Evolutionary conservation across 2,113 vertebrate genomes (phyloP).

Genomic region (Clarias macrocephalus): DNA sequence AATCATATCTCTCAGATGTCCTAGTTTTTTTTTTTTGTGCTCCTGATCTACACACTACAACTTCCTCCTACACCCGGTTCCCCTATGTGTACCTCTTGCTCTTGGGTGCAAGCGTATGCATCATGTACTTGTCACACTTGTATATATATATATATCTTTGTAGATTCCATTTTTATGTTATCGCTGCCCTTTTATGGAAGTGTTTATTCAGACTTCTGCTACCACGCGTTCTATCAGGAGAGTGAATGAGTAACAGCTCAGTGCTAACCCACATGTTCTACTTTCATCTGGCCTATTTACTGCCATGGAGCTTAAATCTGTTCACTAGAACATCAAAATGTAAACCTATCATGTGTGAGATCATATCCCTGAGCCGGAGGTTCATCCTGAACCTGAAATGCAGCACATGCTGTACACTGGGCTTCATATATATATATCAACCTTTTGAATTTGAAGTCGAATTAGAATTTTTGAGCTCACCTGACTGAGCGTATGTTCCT

Average conservation of each 20-base stretch:
- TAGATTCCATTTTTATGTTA: not conserved
- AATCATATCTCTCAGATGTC: not conserved
- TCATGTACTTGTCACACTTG: not conserved
- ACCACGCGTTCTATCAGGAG: not conserved
- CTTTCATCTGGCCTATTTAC: constrained; percentile 25
- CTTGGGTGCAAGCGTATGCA: not conserved
- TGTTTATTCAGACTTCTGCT: not conserved
- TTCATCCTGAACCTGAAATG: not conserved
- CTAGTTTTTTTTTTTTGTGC: not conserved
- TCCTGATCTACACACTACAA: not conserved
- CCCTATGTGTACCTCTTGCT: not conserved
- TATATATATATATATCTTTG: not conserved
- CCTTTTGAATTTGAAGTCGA: not conserved
- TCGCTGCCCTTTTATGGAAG: not conserved
- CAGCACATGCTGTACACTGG: not conserved
- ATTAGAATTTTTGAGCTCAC: not conserved
- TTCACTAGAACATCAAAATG: not conserved
- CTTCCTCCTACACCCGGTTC: not conserved
- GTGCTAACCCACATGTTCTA: constrained; percentile 8
- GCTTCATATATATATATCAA: not conserved
- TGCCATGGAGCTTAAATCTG: not conserved
- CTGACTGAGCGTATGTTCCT: not conserved
- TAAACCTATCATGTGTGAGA: not conserved
- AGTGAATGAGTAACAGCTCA: not conserved
- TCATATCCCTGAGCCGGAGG: not conserved